These are phyloP conservation scores for Patiria pectinifera DNA, from an alignment of 53 echinoderm and acorn worm genomes.

Conservation along the genomic window DNA sequence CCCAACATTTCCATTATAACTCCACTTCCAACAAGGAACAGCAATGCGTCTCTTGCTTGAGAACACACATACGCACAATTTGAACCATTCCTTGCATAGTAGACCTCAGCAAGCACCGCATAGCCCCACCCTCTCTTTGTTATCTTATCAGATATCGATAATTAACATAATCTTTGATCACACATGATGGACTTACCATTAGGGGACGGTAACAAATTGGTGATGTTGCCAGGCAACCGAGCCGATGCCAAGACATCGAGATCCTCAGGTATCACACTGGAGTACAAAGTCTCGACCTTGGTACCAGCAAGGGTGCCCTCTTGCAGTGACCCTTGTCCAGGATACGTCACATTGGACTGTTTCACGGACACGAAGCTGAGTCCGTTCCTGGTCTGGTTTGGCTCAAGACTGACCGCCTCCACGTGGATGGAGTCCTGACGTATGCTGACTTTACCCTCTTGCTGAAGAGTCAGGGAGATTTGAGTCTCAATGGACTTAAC, in stretches of 20 bases:
- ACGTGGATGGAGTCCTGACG: conserved; percentile 20
- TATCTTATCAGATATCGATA: no score
- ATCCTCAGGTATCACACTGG: conserved; percentile 27
- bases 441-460: conserved; percentile 28
- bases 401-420: conserved; percentile 35
- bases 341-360: neutral
- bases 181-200: neutral
- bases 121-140: no score
- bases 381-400: neutral
- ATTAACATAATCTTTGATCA: no score
- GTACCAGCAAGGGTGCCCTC: conserved; percentile 16
- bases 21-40: no score
- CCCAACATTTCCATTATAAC: no score
- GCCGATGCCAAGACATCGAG: conserved; percentile 15
- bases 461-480: conserved; percentile 38
- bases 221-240: conserved; percentile 28
- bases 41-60: no score
- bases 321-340: neutral
- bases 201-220: neutral
- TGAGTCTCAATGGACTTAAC: conserved; percentile 48
- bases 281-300: neutral
- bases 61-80: no score
- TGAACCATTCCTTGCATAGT: neutral
- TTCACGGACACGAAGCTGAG: conserved; percentile 34
- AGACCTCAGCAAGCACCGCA: neutral